Percentiles rank a stretch among this genome's conserved stretches.
phyloP scores from a whole-genome alignment of 2,113 vertebrate genomes.

The Pedionomus torquatus region DNA sequence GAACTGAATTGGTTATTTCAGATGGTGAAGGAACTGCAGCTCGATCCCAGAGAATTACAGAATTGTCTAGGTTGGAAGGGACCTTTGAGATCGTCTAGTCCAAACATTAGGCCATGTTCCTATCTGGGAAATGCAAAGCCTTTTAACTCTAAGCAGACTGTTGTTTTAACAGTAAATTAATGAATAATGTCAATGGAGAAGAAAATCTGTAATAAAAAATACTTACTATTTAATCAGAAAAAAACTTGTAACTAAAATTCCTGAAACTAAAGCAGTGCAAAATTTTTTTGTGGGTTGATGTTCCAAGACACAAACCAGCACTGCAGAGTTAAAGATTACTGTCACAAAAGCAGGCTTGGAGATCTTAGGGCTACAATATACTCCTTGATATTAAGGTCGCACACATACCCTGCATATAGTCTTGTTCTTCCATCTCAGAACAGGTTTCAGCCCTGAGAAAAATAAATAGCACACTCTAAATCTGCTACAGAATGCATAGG shows the following conservation, averaged over 20 bases:
- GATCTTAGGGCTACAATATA: not conserved
- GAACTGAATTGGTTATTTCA: not conserved
- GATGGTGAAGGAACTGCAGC: not conserved
- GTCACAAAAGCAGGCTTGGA: not conserved
- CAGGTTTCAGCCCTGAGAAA: not conserved
- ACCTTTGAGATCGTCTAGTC: no score
- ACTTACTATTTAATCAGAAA: not conserved
- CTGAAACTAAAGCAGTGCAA: not conserved
- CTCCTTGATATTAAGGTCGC: not conserved
- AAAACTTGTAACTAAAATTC: not conserved
- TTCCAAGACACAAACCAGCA: not conserved
- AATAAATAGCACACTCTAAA: not conserved
- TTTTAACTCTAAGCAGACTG: not conserved
- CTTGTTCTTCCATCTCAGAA: not conserved
- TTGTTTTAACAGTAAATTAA: not conserved
- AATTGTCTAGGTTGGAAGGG: no score
- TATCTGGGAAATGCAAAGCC: not conserved
- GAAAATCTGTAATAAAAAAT: not conserved
- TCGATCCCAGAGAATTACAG: not conserved
- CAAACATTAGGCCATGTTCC: not conserved
- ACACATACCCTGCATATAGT: not conserved
- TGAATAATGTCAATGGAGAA: not conserved
- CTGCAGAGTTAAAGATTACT: not conserved
- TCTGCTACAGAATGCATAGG: not conserved
- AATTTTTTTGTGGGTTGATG: accelerated